Evolutionary conservation across 2,797 vertebrate genomes (phyloP).

Genomic region (Semaprochilodus insignis): DNA sequence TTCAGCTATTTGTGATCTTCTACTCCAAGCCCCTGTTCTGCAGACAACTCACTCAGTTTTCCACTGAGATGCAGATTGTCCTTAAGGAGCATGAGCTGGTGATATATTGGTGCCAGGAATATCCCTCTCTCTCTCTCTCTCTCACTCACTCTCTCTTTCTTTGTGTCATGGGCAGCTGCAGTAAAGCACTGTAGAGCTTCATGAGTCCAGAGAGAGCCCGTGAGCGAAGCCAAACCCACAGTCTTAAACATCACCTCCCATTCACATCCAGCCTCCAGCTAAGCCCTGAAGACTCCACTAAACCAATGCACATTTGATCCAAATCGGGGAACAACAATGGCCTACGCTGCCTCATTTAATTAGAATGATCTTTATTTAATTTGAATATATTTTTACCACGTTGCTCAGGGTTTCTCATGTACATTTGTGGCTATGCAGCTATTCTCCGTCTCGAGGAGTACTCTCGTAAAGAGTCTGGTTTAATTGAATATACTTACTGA

Average conservation of each 20-base stretch:
- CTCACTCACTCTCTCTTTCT: slow-evolving; percentile 20
- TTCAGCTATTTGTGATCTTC: slow-evolving; percentile 62
- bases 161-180: slow-evolving; percentile 35
- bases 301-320: slow-evolving; percentile 17
- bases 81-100: slow-evolving; percentile 60
- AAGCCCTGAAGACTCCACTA: slow-evolving; percentile 17
- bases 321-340: background rate
- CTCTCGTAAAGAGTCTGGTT: background rate
- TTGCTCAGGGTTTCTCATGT: background rate
- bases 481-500: background rate
- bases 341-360: slow-evolving; percentile 6
- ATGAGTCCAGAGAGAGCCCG: slow-evolving; percentile 50
- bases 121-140: slow-evolving; percentile 47
- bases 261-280: slow-evolving; percentile 29
- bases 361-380: slow-evolving; percentile 9
- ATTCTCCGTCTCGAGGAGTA: background rate
- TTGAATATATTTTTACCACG: background rate
- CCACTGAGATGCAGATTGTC: slow-evolving; percentile 58
- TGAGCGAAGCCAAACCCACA: slow-evolving; percentile 38
- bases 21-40: slow-evolving; percentile 7
- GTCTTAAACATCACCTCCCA: slow-evolving; percentile 40
- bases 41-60: slow-evolving; percentile 52
- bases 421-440: background rate
- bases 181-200: slow-evolving; percentile 46
- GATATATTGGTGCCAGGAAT: slow-evolving; percentile 57